Percentiles rank a stretch among this genome's conserved stretches.
Conservation (phyloP, 2,797 vertebrate species). For the Epinephelus coioides region DNA sequence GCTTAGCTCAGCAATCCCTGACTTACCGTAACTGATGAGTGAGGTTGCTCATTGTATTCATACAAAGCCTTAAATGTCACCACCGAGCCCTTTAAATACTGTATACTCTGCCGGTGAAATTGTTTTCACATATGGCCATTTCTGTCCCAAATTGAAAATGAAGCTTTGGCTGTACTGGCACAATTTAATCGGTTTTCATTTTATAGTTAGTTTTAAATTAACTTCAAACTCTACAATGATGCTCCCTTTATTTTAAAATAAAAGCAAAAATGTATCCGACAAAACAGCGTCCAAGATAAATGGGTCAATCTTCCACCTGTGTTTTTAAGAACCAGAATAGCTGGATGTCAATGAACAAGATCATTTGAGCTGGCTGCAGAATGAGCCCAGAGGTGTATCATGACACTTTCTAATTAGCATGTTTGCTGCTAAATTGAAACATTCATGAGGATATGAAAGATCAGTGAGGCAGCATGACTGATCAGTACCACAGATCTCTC, state of each 20-base stretch:
- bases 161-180: background rate
- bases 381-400: conserved; percentile 9
- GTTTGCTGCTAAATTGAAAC: conserved; percentile 22
- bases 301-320: background rate
- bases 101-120: background rate
- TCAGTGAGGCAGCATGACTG: conserved; percentile 19
- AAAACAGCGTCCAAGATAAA: conserved; percentile 1
- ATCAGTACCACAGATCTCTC: conserved; percentile 7
- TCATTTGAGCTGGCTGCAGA: background rate
- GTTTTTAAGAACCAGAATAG: conserved; percentile 16
- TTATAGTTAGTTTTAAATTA: background rate
- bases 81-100: background rate
- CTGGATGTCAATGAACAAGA: background rate
- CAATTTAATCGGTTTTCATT: background rate
- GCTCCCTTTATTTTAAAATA: conserved; percentile 12
- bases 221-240: background rate
- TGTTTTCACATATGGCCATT: background rate
- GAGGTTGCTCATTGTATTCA: conserved; percentile 2
- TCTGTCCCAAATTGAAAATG: background rate
- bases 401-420: conserved; percentile 12
- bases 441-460: conserved; percentile 8
- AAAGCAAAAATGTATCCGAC: background rate
- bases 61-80: background rate
- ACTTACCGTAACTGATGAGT: background rate
- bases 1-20: background rate